Conservation (phyloP, 2,113 vertebrate species). For the Ictalurus furcatus region DNA sequence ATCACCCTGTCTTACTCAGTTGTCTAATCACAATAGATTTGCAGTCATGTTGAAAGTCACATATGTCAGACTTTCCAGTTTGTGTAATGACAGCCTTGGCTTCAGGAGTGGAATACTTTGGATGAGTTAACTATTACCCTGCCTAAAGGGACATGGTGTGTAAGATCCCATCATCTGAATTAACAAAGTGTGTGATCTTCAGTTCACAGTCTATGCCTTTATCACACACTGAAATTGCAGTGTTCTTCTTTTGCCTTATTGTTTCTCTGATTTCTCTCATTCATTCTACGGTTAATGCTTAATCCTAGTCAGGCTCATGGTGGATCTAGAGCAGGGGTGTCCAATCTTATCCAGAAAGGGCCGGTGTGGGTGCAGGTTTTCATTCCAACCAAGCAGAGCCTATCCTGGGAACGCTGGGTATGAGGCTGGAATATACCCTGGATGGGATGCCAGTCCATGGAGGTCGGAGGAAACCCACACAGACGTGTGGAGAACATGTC, state of each 20-base stretch:
- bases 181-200: conserved; percentile 80
- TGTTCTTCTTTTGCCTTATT: neutral
- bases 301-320: neutral
- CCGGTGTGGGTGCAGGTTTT: too few relatives aligned
- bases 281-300: neutral
- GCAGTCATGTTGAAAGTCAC: conserved; percentile 33
- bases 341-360: too few relatives aligned
- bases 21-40: conserved; percentile 11
- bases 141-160: conserved; percentile 75
- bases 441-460: neutral
- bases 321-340: too few relatives aligned
- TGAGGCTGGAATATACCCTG: neutral
- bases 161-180: conserved; percentile 71
- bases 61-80: conserved; percentile 68
- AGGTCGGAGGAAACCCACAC: neutral
- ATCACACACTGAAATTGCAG: conserved; percentile 67
- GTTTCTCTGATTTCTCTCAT: neutral
- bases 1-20: conserved; percentile 15
- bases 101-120: conserved; percentile 76
- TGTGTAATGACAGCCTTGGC: conserved; percentile 67
- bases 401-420: neutral
- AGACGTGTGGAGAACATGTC: neutral
- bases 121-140: conserved; percentile 65
- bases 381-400: too few relatives aligned
- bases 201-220: conserved; percentile 72